Base-by-base conservation (phyloP, 2,797 vertebrate species). In the Lepidocolaptes lacrymiger region DNA sequence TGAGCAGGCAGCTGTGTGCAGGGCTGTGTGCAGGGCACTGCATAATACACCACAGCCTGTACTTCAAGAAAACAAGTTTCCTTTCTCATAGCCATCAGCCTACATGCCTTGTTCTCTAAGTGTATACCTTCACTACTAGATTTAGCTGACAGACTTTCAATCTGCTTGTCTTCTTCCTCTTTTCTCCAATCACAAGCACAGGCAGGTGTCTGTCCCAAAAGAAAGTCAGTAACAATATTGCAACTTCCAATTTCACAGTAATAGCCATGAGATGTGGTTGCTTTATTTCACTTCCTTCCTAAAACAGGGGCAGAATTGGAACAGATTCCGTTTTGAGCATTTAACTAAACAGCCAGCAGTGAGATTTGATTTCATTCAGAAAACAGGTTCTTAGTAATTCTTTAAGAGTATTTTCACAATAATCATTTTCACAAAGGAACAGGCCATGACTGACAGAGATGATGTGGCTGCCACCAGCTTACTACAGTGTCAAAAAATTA, bases 371-470 rank as follows among this genome's bases (percentile, higher is more conserved):
- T 85, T 73, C 14, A 36, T 80, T 73, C 76, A 83, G 30, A 58
- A 80, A 77, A 49, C 10, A 62, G 14, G 22, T 72, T 82, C 32
- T 71, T 24, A 56, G 51, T 79, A 84, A 68, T 44, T 82, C 61
- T 59, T 76, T 77, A 72, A 71, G 62, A 88, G 68, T 76, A 78
- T 85, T 46, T 93, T 79, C 51, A 72, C 21, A 2, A 36, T 64
- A 85, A 87, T 64, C 28, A 56, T 91, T 91, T 94, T 80, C 36
- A 92, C 41, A 59, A 79, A 92, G 72, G 44, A 85, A 44, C 28
- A 66, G 34, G 41, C 34, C 10, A 11, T 30, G 58, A 43, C 54
- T 88, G 93, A 72, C 54, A 91, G 68, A 46, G 34, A 69, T 62
- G 20, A 78, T 51, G 51, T 66, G 46, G 36, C 43, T 83, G 59